Percentiles rank a stretch among this genome's conserved stretches.
Evolutionary conservation across 2,888 invertebrate species (phyloP).

Genomic region (Lycaena phlaeas): DNA sequence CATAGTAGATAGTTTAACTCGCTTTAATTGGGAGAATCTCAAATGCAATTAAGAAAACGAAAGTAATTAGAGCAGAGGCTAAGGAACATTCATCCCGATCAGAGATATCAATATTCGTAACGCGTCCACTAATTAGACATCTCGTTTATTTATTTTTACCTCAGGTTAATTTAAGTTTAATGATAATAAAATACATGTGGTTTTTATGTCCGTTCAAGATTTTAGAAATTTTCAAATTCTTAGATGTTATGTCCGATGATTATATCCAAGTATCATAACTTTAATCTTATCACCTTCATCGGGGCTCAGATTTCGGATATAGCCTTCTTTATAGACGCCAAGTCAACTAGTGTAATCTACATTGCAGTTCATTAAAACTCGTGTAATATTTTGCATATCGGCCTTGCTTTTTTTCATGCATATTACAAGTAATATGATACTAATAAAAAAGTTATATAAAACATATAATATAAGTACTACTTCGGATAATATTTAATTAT

Average conservation of each 20-base stretch:
- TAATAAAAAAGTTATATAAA: too few relatives aligned
- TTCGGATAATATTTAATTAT: too few relatives aligned
- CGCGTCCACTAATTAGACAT: slow-evolving; percentile 26
- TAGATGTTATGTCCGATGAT: not conserved
- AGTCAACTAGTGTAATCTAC: too few relatives aligned
- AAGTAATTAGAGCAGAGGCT: slow-evolving; percentile 42
- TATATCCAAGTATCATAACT: not conserved
- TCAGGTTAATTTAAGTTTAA: not conserved
- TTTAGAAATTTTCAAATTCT: not conserved
- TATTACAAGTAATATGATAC: too few relatives aligned
- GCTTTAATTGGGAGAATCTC: slow-evolving; percentile 36
- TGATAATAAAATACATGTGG: not conserved
- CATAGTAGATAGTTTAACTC: slow-evolving; percentile 50
- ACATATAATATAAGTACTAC: too few relatives aligned
- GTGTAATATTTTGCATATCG: too few relatives aligned
- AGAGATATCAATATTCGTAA: slow-evolving; percentile 35
- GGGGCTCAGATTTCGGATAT: too few relatives aligned
- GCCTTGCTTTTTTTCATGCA: too few relatives aligned
- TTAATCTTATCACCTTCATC: not conserved
- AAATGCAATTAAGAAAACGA: slow-evolving; percentile 49
- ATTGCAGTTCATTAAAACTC: too few relatives aligned
- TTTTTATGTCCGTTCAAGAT: not conserved
- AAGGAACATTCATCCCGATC: slow-evolving; percentile 35
- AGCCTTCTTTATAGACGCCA: too few relatives aligned
- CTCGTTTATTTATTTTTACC: slow-evolving; percentile 11